These are phyloP conservation scores for Ictidomys tridecemlineatus DNA, from an alignment of 2,113 vertebrate genomes.

Conservation along the genomic window DNA sequence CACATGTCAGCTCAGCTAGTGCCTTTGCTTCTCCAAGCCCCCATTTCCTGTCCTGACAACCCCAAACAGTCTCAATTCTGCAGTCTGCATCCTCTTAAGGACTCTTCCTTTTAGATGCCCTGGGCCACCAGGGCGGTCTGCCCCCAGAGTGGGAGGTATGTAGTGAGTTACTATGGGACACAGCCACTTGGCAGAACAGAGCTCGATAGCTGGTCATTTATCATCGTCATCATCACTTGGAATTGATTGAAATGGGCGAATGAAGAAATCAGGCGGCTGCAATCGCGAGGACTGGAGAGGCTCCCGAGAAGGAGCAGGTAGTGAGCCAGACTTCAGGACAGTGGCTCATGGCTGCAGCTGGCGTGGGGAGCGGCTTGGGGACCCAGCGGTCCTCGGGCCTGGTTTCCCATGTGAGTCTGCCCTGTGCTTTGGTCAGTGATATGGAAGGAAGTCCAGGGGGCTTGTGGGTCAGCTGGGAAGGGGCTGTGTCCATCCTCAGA, in stretches of 20 bases:
- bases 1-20: not conserved
- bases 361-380: not conserved
- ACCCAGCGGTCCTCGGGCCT: not conserved
- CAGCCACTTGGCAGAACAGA: not conserved
- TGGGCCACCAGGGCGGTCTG: not conserved
- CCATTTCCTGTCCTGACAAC: not conserved
- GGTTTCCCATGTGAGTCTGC: not conserved
- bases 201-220: not conserved
- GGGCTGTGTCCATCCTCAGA: not conserved
- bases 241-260: slow-evolving; percentile 52
- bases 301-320: not conserved
- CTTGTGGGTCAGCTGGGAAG: not conserved
- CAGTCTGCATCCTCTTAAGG: not conserved
- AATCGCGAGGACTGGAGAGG: slow-evolving; percentile 47
- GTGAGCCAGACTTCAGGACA: not conserved
- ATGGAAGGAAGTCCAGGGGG: not conserved
- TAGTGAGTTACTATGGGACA: not conserved
- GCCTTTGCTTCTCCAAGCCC: not conserved
- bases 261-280: slow-evolving; percentile 16
- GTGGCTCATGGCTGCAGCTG: not conserved
- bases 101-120: not conserved
- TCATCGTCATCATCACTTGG: slow-evolving; percentile 31
- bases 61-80: not conserved
- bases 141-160: not conserved
- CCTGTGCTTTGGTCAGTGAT: not conserved